Evolutionary conservation across 2,888 invertebrate species (phyloP).

Genomic region (Rugalucina vietnamica): DNA sequence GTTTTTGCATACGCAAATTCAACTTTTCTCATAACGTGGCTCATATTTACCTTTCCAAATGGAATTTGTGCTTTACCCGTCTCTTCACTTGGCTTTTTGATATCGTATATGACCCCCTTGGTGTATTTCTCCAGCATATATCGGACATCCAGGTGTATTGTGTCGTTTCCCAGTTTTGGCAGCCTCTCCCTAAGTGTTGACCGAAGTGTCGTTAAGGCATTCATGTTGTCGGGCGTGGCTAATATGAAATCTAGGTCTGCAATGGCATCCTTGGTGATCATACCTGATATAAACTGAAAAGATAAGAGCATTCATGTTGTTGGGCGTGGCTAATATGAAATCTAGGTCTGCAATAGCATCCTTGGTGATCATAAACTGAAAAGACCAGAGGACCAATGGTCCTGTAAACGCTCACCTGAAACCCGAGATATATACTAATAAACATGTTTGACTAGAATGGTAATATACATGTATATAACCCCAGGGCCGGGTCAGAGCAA

Average conservation of each 20-base stretch:
- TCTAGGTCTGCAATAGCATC: constrained; percentile 50
- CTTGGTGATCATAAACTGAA: constrained; percentile 36
- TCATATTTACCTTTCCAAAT: constrained; percentile 74
- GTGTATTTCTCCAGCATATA: constrained; percentile 54
- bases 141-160: neutral
- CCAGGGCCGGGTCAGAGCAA: no score
- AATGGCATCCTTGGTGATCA: constrained; percentile 42
- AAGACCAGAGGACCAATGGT: constrained; percentile 24
- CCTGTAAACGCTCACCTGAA: no score
- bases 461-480: no score
- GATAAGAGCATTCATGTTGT: constrained; percentile 25
- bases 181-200: constrained; percentile 69
- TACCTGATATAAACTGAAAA: constrained; percentile 33
- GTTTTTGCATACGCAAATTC: no score
- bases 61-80: constrained; percentile 66
- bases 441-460: no score
- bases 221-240: constrained; percentile 35
- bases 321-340: constrained; percentile 49
- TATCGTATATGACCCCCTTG: constrained; percentile 63
- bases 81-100: constrained; percentile 58
- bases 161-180: constrained; percentile 60
- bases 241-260: constrained; percentile 50
- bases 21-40: no score
- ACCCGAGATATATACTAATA: no score
- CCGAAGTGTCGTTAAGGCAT: constrained; percentile 20